Percentiles rank a stretch among this genome's conserved stretches.
phyloP scores from a whole-genome alignment of 2,888 invertebrate species.

The Rotaria socialis region DNA sequence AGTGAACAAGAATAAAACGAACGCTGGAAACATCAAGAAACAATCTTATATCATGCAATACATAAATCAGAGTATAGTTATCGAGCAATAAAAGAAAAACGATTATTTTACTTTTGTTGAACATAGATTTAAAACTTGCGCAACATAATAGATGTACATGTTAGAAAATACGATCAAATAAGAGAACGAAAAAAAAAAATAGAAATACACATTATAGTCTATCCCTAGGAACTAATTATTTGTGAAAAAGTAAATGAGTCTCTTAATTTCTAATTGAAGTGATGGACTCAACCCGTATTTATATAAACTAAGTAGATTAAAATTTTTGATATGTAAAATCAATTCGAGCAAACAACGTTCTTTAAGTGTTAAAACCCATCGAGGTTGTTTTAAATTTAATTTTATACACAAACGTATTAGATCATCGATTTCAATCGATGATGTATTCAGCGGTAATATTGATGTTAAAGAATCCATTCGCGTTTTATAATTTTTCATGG shows the following conservation, averaged over 20 bases:
- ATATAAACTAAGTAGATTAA: neutral
- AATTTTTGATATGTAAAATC: neutral
- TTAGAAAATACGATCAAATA: neutral
- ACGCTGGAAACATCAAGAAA: too few species aligned
- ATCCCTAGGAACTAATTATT: neutral
- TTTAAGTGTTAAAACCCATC: slow-evolving; percentile 16
- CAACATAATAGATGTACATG: neutral
- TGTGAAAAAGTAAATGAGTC: neutral
- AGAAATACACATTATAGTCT: neutral
- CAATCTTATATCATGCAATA: too few species aligned
- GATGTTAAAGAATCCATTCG: neutral
- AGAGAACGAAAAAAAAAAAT: neutral
- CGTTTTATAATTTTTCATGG: neutral
- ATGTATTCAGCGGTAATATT: neutral
- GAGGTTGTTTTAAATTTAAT: neutral
- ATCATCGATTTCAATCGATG: neutral
- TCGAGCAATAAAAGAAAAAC: neutral
- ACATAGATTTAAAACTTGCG: too few species aligned
- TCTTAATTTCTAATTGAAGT: neutral
- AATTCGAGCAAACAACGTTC: neutral
- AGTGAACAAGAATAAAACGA: too few species aligned
- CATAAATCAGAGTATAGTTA: neutral
- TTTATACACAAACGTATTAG: neutral
- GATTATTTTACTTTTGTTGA: too few species aligned
- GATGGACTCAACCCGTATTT: neutral